A percentile compares a stretch with the other conserved stretches of the same genome.
Evolutionary conservation across 1,140 invertebrate genomes (phyloP).

Genomic region (Drosophila tristis): DNA sequence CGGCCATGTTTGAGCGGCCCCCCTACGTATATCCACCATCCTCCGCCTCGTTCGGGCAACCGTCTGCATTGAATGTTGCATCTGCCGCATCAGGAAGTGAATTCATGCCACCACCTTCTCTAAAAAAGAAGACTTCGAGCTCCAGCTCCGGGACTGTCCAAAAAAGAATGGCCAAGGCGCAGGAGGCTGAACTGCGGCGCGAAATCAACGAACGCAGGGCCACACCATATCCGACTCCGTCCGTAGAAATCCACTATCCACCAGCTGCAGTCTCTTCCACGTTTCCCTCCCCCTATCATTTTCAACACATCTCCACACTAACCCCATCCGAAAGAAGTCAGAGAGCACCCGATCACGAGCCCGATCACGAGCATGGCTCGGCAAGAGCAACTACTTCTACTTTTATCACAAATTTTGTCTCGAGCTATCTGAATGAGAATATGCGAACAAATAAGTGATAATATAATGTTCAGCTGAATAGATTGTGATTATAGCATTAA

Average conservation of each 20-base stretch:
- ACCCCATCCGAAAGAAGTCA: too few relatives aligned
- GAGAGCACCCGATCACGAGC: not conserved
- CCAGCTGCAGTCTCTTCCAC: too few relatives aligned
- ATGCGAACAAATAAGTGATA: slow-evolving; percentile 6
- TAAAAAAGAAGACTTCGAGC: too few relatives aligned
- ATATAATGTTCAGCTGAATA: not conserved
- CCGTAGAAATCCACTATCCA: too few relatives aligned
- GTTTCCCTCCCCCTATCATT: too few relatives aligned
- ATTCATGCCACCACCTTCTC: slow-evolving; percentile 1
- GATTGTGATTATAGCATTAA: slow-evolving; percentile 10
- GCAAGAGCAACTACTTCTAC: slow-evolving; percentile 16
- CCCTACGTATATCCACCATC: slow-evolving; percentile 8
- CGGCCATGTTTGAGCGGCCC: slow-evolving; percentile 16
- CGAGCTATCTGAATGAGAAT: slow-evolving; percentile 42
- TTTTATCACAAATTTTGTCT: slow-evolving; percentile 37
- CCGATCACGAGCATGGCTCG: slow-evolving; percentile 14
- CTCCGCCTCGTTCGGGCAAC: not conserved
- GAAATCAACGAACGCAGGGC: too few relatives aligned
- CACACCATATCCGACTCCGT: too few relatives aligned
- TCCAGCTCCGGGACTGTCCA: not conserved
- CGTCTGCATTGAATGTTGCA: slow-evolving; percentile 26
- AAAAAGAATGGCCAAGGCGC: not conserved
- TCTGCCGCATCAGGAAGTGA: not conserved
- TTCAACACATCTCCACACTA: too few relatives aligned
- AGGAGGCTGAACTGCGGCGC: not conserved